Percentiles rank a stretch among this genome's conserved stretches.
These are phyloP conservation scores for Protonemura montana DNA, from an alignment of 2,888 invertebrate species.

Conservation along the genomic window DNA sequence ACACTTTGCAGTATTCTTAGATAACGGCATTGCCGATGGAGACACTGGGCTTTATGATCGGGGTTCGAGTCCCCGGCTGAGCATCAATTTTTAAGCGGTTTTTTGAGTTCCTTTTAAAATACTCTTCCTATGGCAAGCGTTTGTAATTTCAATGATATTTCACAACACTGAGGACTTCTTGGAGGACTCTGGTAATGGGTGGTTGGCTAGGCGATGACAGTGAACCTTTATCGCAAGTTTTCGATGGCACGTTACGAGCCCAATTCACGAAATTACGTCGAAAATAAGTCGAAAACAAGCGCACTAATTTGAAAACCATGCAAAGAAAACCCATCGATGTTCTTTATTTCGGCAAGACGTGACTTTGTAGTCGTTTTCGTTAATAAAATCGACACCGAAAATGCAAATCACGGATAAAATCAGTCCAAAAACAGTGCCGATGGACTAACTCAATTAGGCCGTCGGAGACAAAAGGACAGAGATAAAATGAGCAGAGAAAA, in stretches of 20 bases:
- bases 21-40: no score
- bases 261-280: background rate
- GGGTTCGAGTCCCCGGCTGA: no score
- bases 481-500: background rate
- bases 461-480: conserved; percentile 43
- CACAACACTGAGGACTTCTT: background rate
- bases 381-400: conserved; percentile 44
- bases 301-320: background rate
- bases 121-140: no score
- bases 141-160: background rate
- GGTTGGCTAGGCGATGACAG: background rate
- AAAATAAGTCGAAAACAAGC: no score
- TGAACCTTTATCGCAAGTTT: background rate
- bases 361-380: background rate
- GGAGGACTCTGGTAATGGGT: background rate
- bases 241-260: background rate
- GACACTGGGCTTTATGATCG: no score
- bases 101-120: no score
- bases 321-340: background rate
- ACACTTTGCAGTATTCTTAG: no score
- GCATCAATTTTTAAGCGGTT: no score
- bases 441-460: conserved; percentile 47
- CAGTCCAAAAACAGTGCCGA: conserved; percentile 33
- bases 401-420: conserved; percentile 41
- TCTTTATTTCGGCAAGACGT: background rate